Conservation (phyloP, 2,888 invertebrate species). For the Xylota segnis region DNA sequence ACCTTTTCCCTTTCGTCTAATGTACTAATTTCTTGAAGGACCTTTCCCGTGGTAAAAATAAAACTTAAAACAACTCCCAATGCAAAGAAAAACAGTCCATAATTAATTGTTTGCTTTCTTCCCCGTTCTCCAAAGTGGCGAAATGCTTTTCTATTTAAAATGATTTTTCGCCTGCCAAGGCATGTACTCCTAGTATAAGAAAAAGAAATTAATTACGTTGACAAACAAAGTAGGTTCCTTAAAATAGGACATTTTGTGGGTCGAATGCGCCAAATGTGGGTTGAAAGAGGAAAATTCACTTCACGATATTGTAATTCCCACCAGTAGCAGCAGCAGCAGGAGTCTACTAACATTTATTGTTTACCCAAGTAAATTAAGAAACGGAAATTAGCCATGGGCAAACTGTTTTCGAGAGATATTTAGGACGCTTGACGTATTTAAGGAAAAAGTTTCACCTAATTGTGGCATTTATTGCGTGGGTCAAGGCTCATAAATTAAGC, state of each 20-base stretch:
- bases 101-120: slow-evolving; percentile 26
- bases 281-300: background rate
- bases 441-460: background rate
- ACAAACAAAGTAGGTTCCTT: slow-evolving; percentile 5
- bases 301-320: slow-evolving; percentile 2
- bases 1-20: background rate
- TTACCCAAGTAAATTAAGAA: slow-evolving; percentile 23
- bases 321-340: background rate
- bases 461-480: slow-evolving; percentile 1
- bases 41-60: background rate
- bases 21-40: background rate
- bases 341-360: slow-evolving; percentile 4
- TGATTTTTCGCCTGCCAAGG: slow-evolving; percentile 1
- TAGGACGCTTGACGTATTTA: background rate
- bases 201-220: slow-evolving; percentile 50
- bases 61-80: background rate
- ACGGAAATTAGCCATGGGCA: slow-evolving; percentile 25
- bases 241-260: slow-evolving; percentile 33
- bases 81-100: slow-evolving; percentile 19
- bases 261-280: slow-evolving; percentile 1
- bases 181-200: background rate
- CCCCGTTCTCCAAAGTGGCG: background rate
- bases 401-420: background rate
- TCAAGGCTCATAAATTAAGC: slow-evolving; percentile 4
- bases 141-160: slow-evolving; percentile 19